A percentile compares a stretch with the other conserved stretches of the same genome.
Conservation (phyloP, 1,140 invertebrate species). For the Monochamus saltuarius region DNA sequence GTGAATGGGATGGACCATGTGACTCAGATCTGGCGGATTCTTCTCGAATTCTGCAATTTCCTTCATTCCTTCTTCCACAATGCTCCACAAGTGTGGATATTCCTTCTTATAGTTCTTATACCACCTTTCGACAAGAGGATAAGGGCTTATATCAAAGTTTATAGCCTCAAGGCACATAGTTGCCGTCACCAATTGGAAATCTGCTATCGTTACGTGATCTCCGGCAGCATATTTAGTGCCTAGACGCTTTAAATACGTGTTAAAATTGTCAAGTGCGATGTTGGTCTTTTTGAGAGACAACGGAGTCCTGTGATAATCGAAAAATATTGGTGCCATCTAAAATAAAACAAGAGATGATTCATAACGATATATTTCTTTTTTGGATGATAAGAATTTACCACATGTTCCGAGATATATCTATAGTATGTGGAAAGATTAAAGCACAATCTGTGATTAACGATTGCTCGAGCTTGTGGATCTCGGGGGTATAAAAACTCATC, state of each 20-base stretch:
- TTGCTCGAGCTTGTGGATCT: conserved; percentile 64
- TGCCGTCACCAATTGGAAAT: conserved; percentile 68
- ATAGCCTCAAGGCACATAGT: conserved; percentile 73
- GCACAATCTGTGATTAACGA: conserved; percentile 73
- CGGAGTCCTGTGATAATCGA: conserved; percentile 67
- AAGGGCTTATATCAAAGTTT: conserved; percentile 62
- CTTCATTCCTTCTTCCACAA: conserved; percentile 64
- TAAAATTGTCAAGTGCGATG: conserved; percentile 66
- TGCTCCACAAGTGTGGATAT: conserved; percentile 68
- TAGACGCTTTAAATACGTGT: conserved; percentile 63
- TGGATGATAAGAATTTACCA: conserved; percentile 51
- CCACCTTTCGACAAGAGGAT: conserved; percentile 63
- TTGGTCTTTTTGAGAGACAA: conserved; percentile 65
- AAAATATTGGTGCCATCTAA: conserved; percentile 72
- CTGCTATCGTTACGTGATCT: conserved; percentile 71
- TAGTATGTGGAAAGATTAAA: conserved; percentile 78
- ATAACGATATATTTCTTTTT: conserved; percentile 17
- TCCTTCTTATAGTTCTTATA: conserved; percentile 67
- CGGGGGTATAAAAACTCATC: conserved; percentile 67
- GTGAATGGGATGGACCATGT: conserved; percentile 70
- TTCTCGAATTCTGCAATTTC: conserved; percentile 64
- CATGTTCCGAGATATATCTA: conserved; percentile 65
- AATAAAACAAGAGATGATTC: conserved; percentile 30
- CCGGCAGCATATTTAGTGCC: conserved; percentile 66
- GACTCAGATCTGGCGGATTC: conserved; percentile 67